Base-by-base conservation (phyloP, 2,797 vertebrate genomes). In the Lepus oiostolus region DNA sequence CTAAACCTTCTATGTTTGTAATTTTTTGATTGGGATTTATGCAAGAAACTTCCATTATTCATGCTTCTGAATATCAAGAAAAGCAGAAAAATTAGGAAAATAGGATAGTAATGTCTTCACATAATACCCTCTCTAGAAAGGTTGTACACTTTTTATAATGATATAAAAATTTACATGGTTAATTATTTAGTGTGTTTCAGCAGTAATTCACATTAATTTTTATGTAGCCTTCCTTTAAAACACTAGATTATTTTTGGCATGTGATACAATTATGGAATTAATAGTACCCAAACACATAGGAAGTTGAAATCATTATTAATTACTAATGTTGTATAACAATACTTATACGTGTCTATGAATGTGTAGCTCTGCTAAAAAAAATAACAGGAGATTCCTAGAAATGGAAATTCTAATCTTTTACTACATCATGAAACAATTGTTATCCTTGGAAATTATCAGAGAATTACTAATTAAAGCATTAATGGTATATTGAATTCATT, bases 251-350 rank as follows among this genome's bases (percentile, higher is more conserved):
- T 58, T 91, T 93, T 87, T 84, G 17, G 24, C 70, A 60, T 70
- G 21, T 54, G 17, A 68, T 54, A 70, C 0, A 67, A 1, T 70
- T 72, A 32, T 84, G 4, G 0, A 14, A 88, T 74, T 85, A 85
- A 68, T 60, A 60, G 79, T 26, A 5, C 87, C n/a, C 81, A 84
- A 81, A 90, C 68, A 81, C 4, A 65, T 84, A 79, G 26, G 8
- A 63, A 54, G 8, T 17, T 91, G 67, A 93, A 90, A 85, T 93
- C 13, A 79, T 85, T 92, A 82, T 75, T 85, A 88, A 68, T 83
- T 96, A 60, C 21, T 74, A 58, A 85, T 93, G 42, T 16, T 63
- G n/a, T 74, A 42, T 32, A 85, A 32, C 75, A 77, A 38, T 85
- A 28, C 88, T 85, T 84, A 52, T 35, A 35, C 60, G 28, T 83